phyloP scores from a whole-genome alignment of 2,113 vertebrate genomes.

The Tauraco erythrolophus region DNA sequence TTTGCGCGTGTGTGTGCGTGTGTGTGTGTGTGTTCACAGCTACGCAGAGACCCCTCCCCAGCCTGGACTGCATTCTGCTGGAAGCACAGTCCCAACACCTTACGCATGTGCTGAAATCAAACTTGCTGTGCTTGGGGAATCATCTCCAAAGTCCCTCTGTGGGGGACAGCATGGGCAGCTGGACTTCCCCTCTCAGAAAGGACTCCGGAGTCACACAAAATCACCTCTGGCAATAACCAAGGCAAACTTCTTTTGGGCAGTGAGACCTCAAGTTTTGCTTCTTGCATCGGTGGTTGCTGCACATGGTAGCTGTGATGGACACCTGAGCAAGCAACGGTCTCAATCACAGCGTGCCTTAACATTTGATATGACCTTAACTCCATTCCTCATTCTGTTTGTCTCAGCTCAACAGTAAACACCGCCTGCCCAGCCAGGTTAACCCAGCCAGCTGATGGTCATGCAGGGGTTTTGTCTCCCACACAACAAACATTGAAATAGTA shows the following conservation, averaged over 20 bases:
- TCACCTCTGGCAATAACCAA: not conserved
- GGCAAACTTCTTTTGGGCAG: not conserved
- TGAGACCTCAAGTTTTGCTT: not conserved
- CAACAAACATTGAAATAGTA: constrained; percentile 32
- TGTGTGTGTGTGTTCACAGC: not conserved
- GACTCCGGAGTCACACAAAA: not conserved
- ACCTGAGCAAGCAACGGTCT: not conserved
- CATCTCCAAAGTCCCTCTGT: not conserved
- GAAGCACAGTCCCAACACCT: not conserved
- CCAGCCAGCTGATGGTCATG: not conserved
- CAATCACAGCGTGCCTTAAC: not conserved
- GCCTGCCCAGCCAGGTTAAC: not conserved
- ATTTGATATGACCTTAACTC: not conserved
- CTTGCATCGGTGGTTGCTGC: not conserved
- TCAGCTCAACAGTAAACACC: not conserved
- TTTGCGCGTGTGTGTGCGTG: not conserved
- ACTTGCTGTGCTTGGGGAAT: not conserved
- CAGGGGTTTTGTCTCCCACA: constrained; percentile 36
- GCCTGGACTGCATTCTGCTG: not conserved
- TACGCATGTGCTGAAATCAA: not conserved
- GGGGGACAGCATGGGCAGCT: fast-evolving
- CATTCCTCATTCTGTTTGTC: not conserved
- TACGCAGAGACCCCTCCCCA: not conserved
- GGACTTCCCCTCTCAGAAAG: not conserved
- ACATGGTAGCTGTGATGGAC: fast-evolving